Base-by-base conservation (phyloP, 2,888 invertebrate genomes). In the Agrilus cyanescens region DNA sequence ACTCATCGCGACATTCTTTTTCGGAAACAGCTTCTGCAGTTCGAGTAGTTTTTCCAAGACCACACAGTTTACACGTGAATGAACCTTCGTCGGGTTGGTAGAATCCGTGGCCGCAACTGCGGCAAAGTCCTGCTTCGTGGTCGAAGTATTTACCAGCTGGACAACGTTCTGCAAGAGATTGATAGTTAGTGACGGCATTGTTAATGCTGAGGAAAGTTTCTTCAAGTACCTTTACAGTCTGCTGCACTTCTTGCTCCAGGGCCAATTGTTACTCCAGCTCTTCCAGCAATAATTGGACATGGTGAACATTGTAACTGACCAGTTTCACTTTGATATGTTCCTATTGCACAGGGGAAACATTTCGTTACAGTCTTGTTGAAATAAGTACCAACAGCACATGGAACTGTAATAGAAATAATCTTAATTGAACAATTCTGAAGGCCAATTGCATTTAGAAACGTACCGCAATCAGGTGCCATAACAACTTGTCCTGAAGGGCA, bases 91-190 rank as follows among this genome's bases (percentile, higher is more conserved):
- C 77, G 0, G 91, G 80, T 62, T 94, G 96, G 66, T 84, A 96
- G 60, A 89, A 91, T 2, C 95, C 95, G 59, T 91, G 87, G 1
- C 95, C 94, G 62, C 96, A 96, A 51, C 86, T 85, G 40, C 87
- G 75, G 59, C 96, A 96, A 2, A 90, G 72, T 33, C 90, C 91
- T 1, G 85, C 83, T 34, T 82, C 81, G 32, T 87, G 85, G 59
- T 94, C 91, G 66, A 89, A 90, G 68, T 85, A 95, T 70, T 94
- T 91, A 46, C 95, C 95, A 46, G 90, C 85, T 4, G 90, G 87
- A 61, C 95, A 96, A 49, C 88, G 80, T 68, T 93, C 93, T 80
- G 58, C 46, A 60, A 38, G 13, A 31, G 13, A 38, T 38, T 41
- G 12, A 30, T 16, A 8, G 36, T 20, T 20, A 41, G 38, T 6